Evolutionary conservation across 1,140 invertebrate genomes (phyloP), one percentile per base, ranked within the genome.

Genomic region (Caerostris extrusa): DNA sequence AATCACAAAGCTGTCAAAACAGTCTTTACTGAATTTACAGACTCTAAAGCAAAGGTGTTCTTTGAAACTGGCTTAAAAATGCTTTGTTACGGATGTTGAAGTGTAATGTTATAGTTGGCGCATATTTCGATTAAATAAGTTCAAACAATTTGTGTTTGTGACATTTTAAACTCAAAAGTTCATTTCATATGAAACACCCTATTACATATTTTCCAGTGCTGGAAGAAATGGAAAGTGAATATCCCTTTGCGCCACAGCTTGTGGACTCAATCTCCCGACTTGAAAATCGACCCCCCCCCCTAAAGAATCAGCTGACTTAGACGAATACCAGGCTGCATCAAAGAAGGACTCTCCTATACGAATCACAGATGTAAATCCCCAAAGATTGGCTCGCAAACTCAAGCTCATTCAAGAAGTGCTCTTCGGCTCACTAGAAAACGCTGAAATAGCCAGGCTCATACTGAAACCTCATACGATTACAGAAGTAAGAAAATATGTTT

Each of bases 201-300:
- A 34, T 34, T 34, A 34, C 34, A 34, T 34, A 34, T 34, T 34
- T 34, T 14, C 34, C 14, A 77, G 71, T 77, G 34, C 14, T 77
- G 34, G 71, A 77, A 12, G 71, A 77, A 50, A 77, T 77, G 71
- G 71, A 77, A 50, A 77, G 34, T 8, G 71, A 77, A 77, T 77
- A 77, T 53, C 71, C 71, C 14, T 5, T n/a, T 50, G 10, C 71
- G 50, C 50, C 71, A 77, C 10, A 77, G 71, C 34, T 53, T 77
- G 12, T 77, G 71, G 71, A 53, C 12, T 53, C 8, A 77, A 12
- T 77, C 71, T 8, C 71, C 71, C 5, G 50, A 53, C 71, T 5
- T 53, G 19, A 53, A 53, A 53, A 53, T 14, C 6, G 5, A 50
- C 5, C 3, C 19, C 5, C 34, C 10, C 8, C 3, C 5, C 7